phyloP scores from a whole-genome alignment of 2,797 vertebrate genomes.

The Megalops cyprinoides region DNA sequence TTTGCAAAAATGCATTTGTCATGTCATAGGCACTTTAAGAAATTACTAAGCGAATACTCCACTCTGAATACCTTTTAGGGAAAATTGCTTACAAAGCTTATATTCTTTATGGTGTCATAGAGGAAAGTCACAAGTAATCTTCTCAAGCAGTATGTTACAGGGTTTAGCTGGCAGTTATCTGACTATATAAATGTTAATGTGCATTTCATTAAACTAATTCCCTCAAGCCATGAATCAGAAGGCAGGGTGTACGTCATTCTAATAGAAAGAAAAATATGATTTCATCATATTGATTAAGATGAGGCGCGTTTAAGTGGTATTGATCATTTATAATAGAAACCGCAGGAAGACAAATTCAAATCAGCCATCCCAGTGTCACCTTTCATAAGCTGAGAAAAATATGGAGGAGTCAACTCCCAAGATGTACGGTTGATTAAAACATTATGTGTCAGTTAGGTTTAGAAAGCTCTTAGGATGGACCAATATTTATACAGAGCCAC shows the following conservation, averaged over 20 bases:
- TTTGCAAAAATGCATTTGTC: neutral
- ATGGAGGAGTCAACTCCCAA: neutral
- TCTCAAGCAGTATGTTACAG: constrained; percentile 1
- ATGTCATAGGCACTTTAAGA: neutral
- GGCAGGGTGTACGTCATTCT: neutral
- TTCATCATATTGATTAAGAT: constrained; percentile 17
- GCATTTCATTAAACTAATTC: constrained; percentile 20
- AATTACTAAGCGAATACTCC: neutral
- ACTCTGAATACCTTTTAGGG: neutral
- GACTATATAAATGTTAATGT: constrained; percentile 17
- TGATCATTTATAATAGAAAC: constrained; percentile 23
- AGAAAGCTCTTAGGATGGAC: neutral
- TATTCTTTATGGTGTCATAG: neutral
- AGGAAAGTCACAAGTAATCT: constrained; percentile 12
- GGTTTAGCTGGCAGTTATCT: constrained; percentile 18
- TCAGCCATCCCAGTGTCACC: constrained; percentile 8
- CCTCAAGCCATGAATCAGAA: neutral
- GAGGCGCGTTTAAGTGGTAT: constrained; percentile 9
- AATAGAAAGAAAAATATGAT: neutral
- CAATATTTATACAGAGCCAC: neutral
- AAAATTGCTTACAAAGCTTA: constrained; percentile 5
- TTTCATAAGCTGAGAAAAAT: neutral
- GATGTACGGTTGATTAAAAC: neutral
- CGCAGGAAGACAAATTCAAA: constrained; percentile 11
- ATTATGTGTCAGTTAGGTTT: neutral